A percentile compares a stretch with the other conserved stretches of the same genome.
Evolutionary conservation across 2,888 invertebrate species (phyloP).

Genomic region (Ernsta delagoae): DNA sequence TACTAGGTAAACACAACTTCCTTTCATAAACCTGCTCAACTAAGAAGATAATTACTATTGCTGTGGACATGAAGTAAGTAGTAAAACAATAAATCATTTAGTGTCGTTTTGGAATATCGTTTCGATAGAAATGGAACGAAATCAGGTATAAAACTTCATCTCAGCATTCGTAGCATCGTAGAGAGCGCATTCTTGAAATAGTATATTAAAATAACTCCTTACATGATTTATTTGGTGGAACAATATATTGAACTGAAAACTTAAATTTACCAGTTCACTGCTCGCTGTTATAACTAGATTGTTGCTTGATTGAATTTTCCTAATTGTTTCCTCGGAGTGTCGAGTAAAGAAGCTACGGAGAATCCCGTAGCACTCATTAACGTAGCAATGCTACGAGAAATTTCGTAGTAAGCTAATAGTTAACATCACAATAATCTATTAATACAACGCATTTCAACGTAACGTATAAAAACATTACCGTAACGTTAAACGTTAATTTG

Average conservation of each 20-base stretch:
- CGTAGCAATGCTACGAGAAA: slow-evolving; percentile 5
- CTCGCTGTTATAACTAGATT: neutral
- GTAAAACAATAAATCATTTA: neutral
- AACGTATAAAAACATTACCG: too few relatives aligned
- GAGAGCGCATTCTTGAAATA: slow-evolving; percentile 13
- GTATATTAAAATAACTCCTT: slow-evolving; percentile 20
- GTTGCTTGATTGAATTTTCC: slow-evolving; percentile 2
- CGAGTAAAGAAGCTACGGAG: neutral
- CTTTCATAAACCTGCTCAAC: neutral
- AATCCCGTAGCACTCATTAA: slow-evolving; percentile 2
- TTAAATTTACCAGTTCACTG: neutral
- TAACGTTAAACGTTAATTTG: too few relatives aligned
- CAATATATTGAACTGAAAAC: slow-evolving; percentile 3
- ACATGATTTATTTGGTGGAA: too few relatives aligned
- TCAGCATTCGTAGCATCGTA: neutral
- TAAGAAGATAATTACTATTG: neutral
- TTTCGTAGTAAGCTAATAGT: neutral
- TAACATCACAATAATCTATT: too few relatives aligned
- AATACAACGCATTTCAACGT: too few relatives aligned
- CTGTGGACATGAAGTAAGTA: neutral
- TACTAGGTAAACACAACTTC: neutral
- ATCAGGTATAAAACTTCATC: too few relatives aligned
- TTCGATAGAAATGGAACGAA: too few relatives aligned
- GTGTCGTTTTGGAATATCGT: too few relatives aligned
- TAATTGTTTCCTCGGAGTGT: neutral